These are phyloP conservation scores for Meles meles DNA, from an alignment of 2,113 vertebrate species.

Conservation along the genomic window DNA sequence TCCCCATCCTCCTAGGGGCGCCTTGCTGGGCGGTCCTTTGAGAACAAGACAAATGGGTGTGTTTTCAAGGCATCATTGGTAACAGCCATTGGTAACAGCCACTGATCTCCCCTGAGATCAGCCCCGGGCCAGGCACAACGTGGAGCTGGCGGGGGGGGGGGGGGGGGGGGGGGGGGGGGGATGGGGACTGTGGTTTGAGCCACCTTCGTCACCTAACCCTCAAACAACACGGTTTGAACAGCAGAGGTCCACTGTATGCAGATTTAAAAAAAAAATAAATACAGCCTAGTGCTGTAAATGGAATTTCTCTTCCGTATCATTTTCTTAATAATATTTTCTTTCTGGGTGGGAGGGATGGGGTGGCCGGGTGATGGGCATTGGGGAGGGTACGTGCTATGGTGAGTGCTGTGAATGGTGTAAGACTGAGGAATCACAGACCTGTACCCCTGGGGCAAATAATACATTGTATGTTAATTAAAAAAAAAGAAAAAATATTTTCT, in stretches of 20 bases:
- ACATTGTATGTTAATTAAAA: too few species aligned
- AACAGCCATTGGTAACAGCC: too few species aligned
- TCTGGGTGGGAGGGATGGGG: too few species aligned
- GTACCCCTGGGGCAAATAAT: too few species aligned
- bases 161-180: too few species aligned
- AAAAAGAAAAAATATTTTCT: background rate
- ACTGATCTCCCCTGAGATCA: background rate
- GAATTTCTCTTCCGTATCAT: background rate
- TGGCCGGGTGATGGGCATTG: too few species aligned
- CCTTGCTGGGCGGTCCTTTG: background rate
- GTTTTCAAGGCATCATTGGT: background rate
- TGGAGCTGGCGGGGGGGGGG: fast-evolving
- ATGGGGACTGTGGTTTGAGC: too few species aligned
- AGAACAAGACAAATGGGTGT: background rate
- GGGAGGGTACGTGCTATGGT: too few species aligned
- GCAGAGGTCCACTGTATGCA: background rate
- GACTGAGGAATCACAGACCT: too few species aligned
- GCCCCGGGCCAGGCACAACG: background rate
- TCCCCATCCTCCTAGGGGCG: background rate
- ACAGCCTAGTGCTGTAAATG: background rate
- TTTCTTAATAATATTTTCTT: background rate
- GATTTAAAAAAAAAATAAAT: background rate
- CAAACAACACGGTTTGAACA: background rate
- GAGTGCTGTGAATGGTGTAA: too few species aligned
- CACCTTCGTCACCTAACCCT: background rate